Percentiles rank a stretch among this genome's conserved stretches.
These are phyloP conservation scores for Mesoclemmys tuberculata DNA, from an alignment of 2,113 vertebrate genomes.

Conservation along the genomic window DNA sequence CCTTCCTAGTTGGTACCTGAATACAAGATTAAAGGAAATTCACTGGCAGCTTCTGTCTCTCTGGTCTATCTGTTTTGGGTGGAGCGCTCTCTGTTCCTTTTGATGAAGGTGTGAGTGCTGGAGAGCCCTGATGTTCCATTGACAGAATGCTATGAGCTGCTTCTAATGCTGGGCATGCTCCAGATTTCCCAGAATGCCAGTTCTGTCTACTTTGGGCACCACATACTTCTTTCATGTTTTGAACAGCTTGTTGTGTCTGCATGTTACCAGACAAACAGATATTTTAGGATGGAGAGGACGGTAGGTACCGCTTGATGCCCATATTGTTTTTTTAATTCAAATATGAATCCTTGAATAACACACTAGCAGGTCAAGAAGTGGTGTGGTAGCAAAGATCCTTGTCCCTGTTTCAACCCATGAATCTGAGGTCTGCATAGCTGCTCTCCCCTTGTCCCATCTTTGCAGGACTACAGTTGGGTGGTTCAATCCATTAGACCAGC, in stretches of 20 bases:
- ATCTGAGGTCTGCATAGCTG: background rate
- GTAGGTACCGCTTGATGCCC: background rate
- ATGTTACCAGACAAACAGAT: background rate
- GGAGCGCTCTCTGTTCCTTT: no score
- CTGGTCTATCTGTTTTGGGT: no score
- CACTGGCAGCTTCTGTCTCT: no score
- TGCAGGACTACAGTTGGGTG: no score
- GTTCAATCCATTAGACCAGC: background rate
- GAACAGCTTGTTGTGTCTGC: background rate
- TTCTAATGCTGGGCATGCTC: background rate
- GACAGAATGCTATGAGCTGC: no score
- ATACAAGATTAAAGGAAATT: no score
- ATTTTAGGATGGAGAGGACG: background rate
- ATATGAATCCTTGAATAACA: no score
- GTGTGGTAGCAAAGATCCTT: background rate
- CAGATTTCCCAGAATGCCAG: no score
- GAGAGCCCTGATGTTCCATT: no score
- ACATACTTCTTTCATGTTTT: background rate
- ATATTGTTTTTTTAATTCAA: accelerated
- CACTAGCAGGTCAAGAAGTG: background rate
- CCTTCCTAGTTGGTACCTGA: no score
- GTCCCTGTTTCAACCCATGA: background rate
- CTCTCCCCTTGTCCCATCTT: background rate
- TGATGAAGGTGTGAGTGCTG: no score
- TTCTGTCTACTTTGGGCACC: no score